These are phyloP conservation scores for Macrosiphum euphorbiae DNA, from an alignment of 2,888 invertebrate genomes.

Conservation along the genomic window DNA sequence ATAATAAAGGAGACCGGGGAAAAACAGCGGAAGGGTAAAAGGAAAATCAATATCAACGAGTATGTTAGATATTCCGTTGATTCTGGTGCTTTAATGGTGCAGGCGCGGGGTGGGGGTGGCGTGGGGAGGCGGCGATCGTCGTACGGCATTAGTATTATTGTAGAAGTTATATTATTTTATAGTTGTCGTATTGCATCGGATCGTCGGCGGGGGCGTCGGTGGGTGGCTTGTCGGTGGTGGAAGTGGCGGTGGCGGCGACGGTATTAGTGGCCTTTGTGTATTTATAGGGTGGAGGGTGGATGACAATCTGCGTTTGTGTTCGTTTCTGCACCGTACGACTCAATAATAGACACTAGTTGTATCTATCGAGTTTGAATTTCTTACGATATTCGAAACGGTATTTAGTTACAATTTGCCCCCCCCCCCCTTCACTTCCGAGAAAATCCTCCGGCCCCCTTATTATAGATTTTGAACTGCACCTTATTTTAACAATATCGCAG, in stretches of 20 bases:
- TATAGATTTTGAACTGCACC: too few relatives aligned
- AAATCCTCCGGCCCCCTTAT: not conserved
- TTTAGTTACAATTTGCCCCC: not conserved
- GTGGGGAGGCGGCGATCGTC: not conserved
- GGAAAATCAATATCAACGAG: slow-evolving; percentile 61
- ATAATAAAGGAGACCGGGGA: slow-evolving; percentile 22
- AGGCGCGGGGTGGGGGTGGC: not conserved
- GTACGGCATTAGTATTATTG: not conserved
- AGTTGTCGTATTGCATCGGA: not conserved
- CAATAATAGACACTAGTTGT: too few relatives aligned
- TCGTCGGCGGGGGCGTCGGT: not conserved
- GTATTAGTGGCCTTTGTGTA: not conserved
- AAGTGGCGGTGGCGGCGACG: not conserved
- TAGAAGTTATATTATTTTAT: not conserved
- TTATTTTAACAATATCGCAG: too few relatives aligned
- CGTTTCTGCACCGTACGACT: not conserved
- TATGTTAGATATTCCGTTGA: slow-evolving; percentile 62
- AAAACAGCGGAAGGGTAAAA: slow-evolving; percentile 42
- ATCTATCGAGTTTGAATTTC: not conserved
- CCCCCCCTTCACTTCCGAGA: not conserved
- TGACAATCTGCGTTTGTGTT: not conserved
- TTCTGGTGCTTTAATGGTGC: slow-evolving; percentile 20
- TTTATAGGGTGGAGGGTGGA: not conserved
- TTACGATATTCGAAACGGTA: not conserved
- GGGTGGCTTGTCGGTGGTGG: not conserved